Evolutionary conservation across 2,888 invertebrate genomes (phyloP).

Genomic region (Tipula vernalis): DNA sequence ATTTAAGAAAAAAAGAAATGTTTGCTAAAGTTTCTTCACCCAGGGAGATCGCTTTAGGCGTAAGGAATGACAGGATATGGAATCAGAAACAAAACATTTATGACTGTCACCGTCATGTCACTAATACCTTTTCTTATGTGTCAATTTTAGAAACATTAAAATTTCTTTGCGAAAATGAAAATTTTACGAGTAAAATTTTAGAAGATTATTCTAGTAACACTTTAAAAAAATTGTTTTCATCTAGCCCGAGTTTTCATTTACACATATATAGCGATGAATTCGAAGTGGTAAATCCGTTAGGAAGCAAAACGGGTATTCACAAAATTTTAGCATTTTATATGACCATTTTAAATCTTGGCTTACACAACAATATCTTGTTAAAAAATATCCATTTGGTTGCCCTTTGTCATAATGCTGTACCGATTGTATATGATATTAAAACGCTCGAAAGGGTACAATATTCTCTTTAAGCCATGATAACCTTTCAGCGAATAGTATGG

Average conservation of each 20-base stretch:
- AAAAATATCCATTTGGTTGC: constrained; percentile 16
- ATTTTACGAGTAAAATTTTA: not conserved
- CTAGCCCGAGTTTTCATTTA: constrained; percentile 12
- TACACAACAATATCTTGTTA: constrained; percentile 12
- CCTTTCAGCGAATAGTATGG: not conserved
- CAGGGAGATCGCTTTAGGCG: not conserved
- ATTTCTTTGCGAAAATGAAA: not conserved
- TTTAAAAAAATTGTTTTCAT: constrained; percentile 6
- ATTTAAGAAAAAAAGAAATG: not conserved
- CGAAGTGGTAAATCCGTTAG: constrained; percentile 18
- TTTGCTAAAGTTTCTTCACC: not conserved
- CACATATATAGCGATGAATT: constrained; percentile 19
- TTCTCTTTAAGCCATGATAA: no score
- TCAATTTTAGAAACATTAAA: not conserved
- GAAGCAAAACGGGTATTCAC: constrained; percentile 18
- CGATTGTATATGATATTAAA: constrained; percentile 16
- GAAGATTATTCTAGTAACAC: not conserved
- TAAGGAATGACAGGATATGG: not conserved
- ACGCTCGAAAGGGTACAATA: constrained; percentile 13
- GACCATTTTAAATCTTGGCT: constrained; percentile 16
- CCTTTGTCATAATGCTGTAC: not conserved
- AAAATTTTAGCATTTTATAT: constrained; percentile 19
- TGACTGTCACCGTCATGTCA: not conserved
- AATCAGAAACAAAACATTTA: not conserved
- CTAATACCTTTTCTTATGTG: not conserved